Base-by-base conservation (phyloP, 1,140 invertebrate genomes). In the Diprion similis region DNA sequence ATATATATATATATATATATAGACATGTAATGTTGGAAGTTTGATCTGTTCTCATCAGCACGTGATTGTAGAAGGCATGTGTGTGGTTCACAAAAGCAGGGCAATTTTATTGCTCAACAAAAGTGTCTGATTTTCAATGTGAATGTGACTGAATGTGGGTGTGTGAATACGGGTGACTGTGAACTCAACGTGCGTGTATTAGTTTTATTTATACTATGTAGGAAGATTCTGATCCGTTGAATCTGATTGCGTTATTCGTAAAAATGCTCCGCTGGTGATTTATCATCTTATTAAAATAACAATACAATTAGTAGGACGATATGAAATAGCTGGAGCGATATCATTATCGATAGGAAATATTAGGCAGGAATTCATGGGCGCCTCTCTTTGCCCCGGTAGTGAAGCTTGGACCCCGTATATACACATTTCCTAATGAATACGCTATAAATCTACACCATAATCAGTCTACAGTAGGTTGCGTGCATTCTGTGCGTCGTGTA, bases 371-470 rank as follows among this genome's bases (percentile, higher is more conserved):
- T 37, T 37, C 24, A 37, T 37, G 24, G 24, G 6, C 24, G 24
- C 24, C 24, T 37, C 24, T 37, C 24, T 37, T 37, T 37, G 24
- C 24, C 24, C 24, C 24, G 24, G 24, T 37, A 37, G 24, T 37
- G 24, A 37, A 37, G 24, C 24, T 37, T 6, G 24, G 24, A 37
- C 24, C 24, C 24, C 24, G 24, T 37, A 37, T n/a, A n/a, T 37
- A 37, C 24, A 37, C 24, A 37, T 37, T 67, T 70, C 70, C 68
- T 79, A 80, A 81, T 77, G 76, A 81, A 78, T 77, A 75, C 75
- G 66, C 75, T 75, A 78, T 76, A 77, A 78, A 81, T 80, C 77
- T 78, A 70, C 75, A 67, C 73, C 70, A 64, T 70, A 48, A 70
- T 67, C 66, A 18, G 69, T 70, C 51, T 70, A 15, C 47, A 66